Conservation (phyloP, 1,140 invertebrate genomes). For the Macrostomum lignano region DNA sequence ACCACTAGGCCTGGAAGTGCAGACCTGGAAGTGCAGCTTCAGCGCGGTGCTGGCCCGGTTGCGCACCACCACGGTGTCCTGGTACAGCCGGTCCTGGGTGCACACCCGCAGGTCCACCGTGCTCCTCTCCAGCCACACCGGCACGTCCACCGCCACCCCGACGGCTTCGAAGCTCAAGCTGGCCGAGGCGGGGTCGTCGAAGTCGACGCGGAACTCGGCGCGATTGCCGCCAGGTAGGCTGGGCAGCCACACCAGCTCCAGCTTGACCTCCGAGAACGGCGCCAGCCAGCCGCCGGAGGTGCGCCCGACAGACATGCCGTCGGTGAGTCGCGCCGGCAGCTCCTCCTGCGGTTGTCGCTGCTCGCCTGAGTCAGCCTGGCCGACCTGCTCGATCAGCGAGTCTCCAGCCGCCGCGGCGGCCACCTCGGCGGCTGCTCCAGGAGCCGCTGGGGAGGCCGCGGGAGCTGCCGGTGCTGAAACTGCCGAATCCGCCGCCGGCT, state of each 20-base stretch:
- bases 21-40: constrained; percentile 13
- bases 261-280: constrained; percentile 19
- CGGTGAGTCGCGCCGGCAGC: no score
- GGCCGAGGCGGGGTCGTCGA: constrained; percentile 17
- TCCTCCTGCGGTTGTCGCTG: no score
- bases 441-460: no score
- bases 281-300: constrained; percentile 13
- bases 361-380: no score
- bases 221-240: constrained; percentile 18
- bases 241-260: constrained; percentile 24
- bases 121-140: constrained; percentile 23
- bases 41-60: constrained; percentile 25
- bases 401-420: no score
- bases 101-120: constrained; percentile 25
- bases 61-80: constrained; percentile 23
- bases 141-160: constrained; percentile 24
- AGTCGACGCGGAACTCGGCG: constrained; percentile 17
- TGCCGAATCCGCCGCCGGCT: no score
- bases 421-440: no score
- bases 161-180: constrained; percentile 13
- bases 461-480: no score
- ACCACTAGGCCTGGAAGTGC: no score
- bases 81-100: constrained; percentile 25
- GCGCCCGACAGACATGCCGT: no score
- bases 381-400: no score